Evolutionary conservation across 2,888 invertebrate genomes (phyloP), one percentile per base, ranked within the genome.

Genomic region (Mellilla xanthometata): DNA sequence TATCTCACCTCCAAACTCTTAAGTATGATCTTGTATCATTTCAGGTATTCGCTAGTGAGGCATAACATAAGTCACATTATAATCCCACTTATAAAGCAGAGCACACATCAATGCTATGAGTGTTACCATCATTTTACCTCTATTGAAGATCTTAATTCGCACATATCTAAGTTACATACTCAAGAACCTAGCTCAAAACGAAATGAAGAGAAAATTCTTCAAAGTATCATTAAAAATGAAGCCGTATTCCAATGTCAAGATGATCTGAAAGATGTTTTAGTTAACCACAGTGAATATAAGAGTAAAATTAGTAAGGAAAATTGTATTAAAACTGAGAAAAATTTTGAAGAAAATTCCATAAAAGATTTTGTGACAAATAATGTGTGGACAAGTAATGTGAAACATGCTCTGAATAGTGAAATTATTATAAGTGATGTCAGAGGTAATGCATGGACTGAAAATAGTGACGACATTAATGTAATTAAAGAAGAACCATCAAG

Each of bases 41-140:
- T 19, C 72, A 80, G 80, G 42, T 75, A 63, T 19, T 42, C 52
- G 4, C 54, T 58, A 2, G 15, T 73, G 8, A 50, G 70, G 1
- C 80, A 80, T 46, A 76, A 67, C 0, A 56, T 66, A 0, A 60
- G 40, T 1, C 80, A 80, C 27, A 76, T 80, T 12, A 74, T 75
- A 3, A 75, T 80, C 39, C 78, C 80, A 0, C 41, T 80, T 0
- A 11, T 69, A 0, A 72, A 69, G 1, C 61, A 64, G 23, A 54
- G 19, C 0, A 9, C 63, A 0, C n/a, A 52, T 1, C 52, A 70
- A 36, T 79, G 79, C 10, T 22, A 45, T 0, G 46, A 56, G 1
- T 76, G 77, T 12, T 28, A 62, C 0, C 43, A 52, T 12, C 54
- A 64, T 22, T 78, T 72, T 26, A 56, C 57, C 2, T 59, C 70